Evolutionary conservation across 2,888 invertebrate species (phyloP).

Genomic region (Reticulitermes lucifugus): DNA sequence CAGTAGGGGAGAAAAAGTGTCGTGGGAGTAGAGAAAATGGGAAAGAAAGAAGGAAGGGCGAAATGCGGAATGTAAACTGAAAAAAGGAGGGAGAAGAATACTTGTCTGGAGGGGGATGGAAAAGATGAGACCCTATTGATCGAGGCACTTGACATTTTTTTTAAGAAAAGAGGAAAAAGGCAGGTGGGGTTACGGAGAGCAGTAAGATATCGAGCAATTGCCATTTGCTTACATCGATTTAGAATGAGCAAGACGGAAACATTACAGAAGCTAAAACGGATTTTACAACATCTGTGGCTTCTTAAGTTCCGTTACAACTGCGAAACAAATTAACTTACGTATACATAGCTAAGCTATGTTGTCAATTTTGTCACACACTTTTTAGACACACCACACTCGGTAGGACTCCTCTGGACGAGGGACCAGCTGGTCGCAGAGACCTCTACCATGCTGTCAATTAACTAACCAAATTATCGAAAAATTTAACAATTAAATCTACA

Average conservation of each 20-base stretch:
- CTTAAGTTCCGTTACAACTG: no score
- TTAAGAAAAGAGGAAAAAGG: not conserved
- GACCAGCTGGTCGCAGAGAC: no score
- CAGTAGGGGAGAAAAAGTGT: not conserved
- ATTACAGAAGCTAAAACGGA: not conserved
- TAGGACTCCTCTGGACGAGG: no score
- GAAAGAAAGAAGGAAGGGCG: conserved; percentile 1
- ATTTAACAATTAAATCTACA: no score
- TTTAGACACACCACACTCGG: no score
- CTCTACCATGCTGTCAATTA: no score
- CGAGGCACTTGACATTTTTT: conserved; percentile 11
- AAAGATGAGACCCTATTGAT: conserved; percentile 27
- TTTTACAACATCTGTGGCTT: no score
- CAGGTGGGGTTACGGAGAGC: not conserved
- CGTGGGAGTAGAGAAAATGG: not conserved
- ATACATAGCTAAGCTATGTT: no score
- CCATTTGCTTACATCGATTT: conserved; percentile 26
- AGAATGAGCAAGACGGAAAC: not conserved
- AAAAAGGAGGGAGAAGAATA: not conserved
- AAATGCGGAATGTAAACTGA: not conserved
- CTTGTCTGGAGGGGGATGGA: not conserved
- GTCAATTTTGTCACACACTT: no score
- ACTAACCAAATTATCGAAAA: no score
- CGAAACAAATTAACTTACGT: no score
- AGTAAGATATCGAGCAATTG: conserved; percentile 15